Conservation (phyloP, 2,113 vertebrate species). For the Numenius arquata region DNA sequence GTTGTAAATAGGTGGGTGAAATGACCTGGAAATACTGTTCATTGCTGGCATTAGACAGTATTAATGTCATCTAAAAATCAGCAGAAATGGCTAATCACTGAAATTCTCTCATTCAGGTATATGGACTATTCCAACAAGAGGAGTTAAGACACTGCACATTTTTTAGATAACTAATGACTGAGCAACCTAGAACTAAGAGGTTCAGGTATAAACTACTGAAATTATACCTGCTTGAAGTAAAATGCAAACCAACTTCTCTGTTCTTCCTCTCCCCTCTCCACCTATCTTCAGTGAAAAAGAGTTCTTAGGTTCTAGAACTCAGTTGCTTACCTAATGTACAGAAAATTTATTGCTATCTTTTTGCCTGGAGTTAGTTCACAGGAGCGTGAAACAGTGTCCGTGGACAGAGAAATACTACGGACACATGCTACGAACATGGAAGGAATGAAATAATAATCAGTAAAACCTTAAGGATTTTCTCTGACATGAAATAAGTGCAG, state of each 20-base stretch:
- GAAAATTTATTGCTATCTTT: neutral
- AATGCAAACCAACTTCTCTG: neutral
- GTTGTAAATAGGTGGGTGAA: neutral
- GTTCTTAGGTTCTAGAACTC: neutral
- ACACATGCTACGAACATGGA: neutral
- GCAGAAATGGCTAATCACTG: neutral
- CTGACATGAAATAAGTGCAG: neutral
- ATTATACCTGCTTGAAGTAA: neutral
- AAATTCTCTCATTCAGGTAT: neutral
- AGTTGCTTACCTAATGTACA: neutral
- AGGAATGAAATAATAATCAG: neutral
- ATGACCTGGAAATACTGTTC: neutral
- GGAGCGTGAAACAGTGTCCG: neutral
- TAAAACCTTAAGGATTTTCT: neutral
- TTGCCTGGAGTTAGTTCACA: neutral
- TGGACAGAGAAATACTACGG: neutral
- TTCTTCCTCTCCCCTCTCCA: neutral
- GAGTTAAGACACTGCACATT: neutral
- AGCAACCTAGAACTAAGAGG: neutral
- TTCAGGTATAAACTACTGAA: neutral
- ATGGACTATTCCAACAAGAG: neutral
- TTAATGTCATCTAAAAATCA: neutral
- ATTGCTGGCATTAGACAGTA: neutral
- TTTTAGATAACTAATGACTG: neutral
- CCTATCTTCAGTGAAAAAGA: neutral